These are phyloP conservation scores for Bujurquina vittata DNA, from an alignment of 2,113 vertebrate genomes.

Conservation along the genomic window DNA sequence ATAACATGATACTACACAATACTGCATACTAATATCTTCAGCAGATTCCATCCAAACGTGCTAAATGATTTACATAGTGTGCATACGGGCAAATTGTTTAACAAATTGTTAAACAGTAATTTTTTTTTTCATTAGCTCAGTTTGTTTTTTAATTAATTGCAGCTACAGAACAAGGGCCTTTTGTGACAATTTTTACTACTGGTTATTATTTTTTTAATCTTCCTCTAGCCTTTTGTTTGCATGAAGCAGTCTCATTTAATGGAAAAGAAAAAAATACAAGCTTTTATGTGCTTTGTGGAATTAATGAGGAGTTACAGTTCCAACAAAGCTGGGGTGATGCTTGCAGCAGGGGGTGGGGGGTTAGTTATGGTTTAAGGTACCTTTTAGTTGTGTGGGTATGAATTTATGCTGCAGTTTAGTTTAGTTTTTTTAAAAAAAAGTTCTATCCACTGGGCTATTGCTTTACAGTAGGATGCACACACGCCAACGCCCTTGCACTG, in stretches of 20 bases:
- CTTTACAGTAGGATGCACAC: conserved; percentile 32
- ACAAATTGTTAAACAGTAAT: not conserved
- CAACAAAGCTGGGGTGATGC: conserved; percentile 18
- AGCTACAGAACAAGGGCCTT: not conserved
- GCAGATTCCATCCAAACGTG: not conserved
- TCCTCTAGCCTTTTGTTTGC: not conserved
- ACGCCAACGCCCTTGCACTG: conserved; percentile 23
- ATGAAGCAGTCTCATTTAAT: conserved; percentile 26
- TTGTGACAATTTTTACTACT: not conserved
- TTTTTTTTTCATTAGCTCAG: rapidly evolving
- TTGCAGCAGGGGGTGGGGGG: conserved; percentile 8
- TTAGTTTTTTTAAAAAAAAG: not conserved
- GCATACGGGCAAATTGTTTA: not conserved
- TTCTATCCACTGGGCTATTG: conserved; percentile 22
- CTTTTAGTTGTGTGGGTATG: not conserved
- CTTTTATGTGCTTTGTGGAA: conserved; percentile 45
- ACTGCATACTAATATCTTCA: not conserved
- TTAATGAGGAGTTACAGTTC: conserved; percentile 52
- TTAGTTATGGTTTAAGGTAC: conserved; percentile 25
- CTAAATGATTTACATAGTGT: not conserved
- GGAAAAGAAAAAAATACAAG: not conserved
- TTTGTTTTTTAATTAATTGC: not conserved
- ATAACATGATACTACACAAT: not conserved
- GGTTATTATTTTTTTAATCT: conserved; percentile 20
- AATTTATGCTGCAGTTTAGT: not conserved